phyloP scores from a whole-genome alignment of 2,888 invertebrate species.

The Seira musarum region DNA sequence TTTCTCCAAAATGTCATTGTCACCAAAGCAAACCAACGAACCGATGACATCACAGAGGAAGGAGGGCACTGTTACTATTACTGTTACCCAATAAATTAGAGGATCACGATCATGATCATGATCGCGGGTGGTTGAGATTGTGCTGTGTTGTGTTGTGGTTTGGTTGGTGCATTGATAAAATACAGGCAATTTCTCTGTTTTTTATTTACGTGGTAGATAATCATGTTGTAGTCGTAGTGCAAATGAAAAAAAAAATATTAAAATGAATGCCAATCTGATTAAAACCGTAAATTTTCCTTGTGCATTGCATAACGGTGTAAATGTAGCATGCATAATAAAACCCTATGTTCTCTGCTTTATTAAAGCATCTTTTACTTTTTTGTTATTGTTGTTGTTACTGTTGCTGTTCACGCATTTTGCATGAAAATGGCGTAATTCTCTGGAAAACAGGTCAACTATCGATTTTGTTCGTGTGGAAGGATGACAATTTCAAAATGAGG shows the following conservation, averaged over 20 bases:
- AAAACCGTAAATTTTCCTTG: constrained; percentile 18
- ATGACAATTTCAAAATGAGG: not conserved
- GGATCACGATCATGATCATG: too few species aligned
- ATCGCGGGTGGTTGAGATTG: too few species aligned
- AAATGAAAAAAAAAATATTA: not conserved
- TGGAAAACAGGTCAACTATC: constrained; percentile 53
- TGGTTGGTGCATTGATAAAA: too few species aligned
- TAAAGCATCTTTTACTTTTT: too few species aligned
- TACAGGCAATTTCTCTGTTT: too few species aligned
- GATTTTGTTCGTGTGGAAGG: constrained; percentile 7
- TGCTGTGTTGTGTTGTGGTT: too few species aligned
- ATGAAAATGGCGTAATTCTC: not conserved
- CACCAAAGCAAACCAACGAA: not conserved
- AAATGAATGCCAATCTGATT: constrained; percentile 51
- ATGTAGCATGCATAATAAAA: constrained; percentile 30
- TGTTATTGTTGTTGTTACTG: not conserved
- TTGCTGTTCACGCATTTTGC: too few species aligned
- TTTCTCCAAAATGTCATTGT: not conserved
- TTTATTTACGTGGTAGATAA: constrained; percentile 1
- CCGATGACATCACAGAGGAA: too few species aligned
- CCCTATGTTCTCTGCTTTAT: not conserved
- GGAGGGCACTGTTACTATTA: too few species aligned
- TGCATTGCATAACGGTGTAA: constrained; percentile 25
- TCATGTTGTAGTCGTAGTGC: not conserved
- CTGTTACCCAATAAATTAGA: not conserved